Base-by-base conservation (phyloP, 2,888 invertebrate genomes). In the Troilus luridus region DNA sequence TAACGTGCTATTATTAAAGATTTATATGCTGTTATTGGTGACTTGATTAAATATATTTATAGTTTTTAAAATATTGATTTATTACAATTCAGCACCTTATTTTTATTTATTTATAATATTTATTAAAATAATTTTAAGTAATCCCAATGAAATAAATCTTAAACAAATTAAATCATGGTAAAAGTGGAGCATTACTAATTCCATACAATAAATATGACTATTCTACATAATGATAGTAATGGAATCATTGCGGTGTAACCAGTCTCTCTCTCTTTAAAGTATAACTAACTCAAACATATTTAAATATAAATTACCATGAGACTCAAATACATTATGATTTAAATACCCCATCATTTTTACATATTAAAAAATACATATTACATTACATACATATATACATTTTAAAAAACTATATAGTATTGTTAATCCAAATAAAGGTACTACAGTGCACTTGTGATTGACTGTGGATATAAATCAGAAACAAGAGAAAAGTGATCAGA, bases 401-500 rank as follows among this genome's bases (percentile, higher is more conserved):
- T 41, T 88, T 89, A 41, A 72, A 89, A 60, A 24, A 89, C 54
- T 21, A 67, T 54, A 11, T 54, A 10, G 54, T 41, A 59, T 11
- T n/a, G 24, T 90, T 62, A 56, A 54, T 59, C 21, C 1, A 27
- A 21, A 54, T 21, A 72, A 58, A 62, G 58, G 41, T 77, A 88
- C 91, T 92, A 92, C 21, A 91, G 89, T 41, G 91, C 91, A 85
- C 91, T 92, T 24, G 91, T 88, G 41, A 90, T 91, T 17, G 58
- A 90, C 41, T 91, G 91, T 88, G 93, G 93, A 19, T 92, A 93
- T 93, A 96, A 95, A 94, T 96, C 96, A 93, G 96, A 96, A 90
- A 96, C 96, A 92, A 97, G 94, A 0, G 97, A 96, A 93, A 97
- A 96, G 93, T 97, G 97, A 94, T 97, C 97, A 1, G 97, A 97